Evolutionary conservation across 23 tunicate species (phyloP).

Genomic region (Trididemnum nubilum): DNA sequence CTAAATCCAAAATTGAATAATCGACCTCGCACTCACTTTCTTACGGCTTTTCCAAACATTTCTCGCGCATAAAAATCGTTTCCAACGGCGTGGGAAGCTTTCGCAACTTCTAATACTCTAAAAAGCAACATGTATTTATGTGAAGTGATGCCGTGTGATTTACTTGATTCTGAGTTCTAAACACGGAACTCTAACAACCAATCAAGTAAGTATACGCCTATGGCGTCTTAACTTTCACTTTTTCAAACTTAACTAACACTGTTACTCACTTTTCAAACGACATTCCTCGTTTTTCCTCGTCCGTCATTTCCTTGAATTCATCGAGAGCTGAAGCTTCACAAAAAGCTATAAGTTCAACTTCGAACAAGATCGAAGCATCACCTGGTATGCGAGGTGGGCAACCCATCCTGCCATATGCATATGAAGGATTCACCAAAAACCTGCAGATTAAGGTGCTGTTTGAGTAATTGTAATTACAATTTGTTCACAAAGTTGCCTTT

Average conservation of each 20-base stretch:
- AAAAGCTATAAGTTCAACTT: conserved; percentile 68
- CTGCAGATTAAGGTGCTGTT: too few species aligned
- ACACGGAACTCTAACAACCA: too few species aligned
- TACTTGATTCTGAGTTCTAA: too few species aligned
- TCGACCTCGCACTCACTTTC: conserved; percentile 46
- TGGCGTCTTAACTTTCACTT: too few species aligned
- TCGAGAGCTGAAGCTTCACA: conserved; percentile 45
- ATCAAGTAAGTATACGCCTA: too few species aligned
- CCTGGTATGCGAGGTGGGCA: conserved; percentile 91
- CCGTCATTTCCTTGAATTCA: conserved; percentile 37
- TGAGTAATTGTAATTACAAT: neutral
- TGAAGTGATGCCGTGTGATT: too few species aligned
- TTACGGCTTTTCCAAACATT: conserved; percentile 31
- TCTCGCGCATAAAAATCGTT: conserved; percentile 36
- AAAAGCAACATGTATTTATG: too few species aligned
- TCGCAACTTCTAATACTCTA: conserved; percentile 42
- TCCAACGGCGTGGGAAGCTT: conserved; percentile 35
- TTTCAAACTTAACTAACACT: neutral
- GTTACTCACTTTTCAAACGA: conserved; percentile 54
- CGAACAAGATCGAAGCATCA: conserved; percentile 58
- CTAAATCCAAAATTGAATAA: too few species aligned
- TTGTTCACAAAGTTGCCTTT: too few species aligned
- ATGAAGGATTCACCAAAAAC: conserved; percentile 61
- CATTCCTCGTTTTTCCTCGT: conserved; percentile 43
- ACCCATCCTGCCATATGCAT: conserved; percentile 81